Conservation (phyloP, 2,888 invertebrate genomes). For the Meteorus cinctellus region DNA sequence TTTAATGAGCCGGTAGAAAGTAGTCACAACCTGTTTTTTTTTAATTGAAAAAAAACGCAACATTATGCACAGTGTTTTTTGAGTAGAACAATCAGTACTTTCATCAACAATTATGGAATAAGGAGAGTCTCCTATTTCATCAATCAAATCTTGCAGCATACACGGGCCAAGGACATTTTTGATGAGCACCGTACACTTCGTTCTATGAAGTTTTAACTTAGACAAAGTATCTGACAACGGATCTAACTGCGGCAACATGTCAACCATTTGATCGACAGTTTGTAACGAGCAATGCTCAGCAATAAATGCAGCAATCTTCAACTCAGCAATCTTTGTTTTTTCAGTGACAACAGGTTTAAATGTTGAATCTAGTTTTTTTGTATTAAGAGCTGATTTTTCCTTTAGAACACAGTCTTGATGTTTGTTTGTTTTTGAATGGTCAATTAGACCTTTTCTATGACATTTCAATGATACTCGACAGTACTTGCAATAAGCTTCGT, state of each 20-base stretch:
- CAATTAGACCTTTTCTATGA: conserved; percentile 57
- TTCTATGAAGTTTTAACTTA: conserved; percentile 55
- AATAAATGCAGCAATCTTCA: conserved; percentile 57
- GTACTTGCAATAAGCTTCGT: no score
- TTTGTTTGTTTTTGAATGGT: conserved; percentile 56
- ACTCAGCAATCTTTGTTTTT: conserved; percentile 51
- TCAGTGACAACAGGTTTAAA: conserved; percentile 1
- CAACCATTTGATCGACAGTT: conserved; percentile 53
- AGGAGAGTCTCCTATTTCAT: conserved; percentile 58
- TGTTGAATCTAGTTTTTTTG: no score
- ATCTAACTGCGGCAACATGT: conserved; percentile 51
- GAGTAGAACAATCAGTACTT: conserved; percentile 55
- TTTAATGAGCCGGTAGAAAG: conserved; percentile 51
- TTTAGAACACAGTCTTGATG: no score
- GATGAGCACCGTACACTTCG: conserved; percentile 60
- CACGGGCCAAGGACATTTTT: conserved; percentile 61
- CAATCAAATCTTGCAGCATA: conserved; percentile 57
- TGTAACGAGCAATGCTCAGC: conserved; percentile 53
- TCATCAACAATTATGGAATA: conserved; percentile 62
- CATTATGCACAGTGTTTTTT: conserved; percentile 50
- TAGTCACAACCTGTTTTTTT: conserved; percentile 46
- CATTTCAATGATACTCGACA: conserved; percentile 53
- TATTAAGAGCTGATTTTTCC: conserved; percentile 10
- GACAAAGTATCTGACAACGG: conserved; percentile 52
- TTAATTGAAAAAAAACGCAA: conserved; percentile 46